Conservation (phyloP, 1,140 invertebrate genomes). For the Homarus americanus region DNA sequence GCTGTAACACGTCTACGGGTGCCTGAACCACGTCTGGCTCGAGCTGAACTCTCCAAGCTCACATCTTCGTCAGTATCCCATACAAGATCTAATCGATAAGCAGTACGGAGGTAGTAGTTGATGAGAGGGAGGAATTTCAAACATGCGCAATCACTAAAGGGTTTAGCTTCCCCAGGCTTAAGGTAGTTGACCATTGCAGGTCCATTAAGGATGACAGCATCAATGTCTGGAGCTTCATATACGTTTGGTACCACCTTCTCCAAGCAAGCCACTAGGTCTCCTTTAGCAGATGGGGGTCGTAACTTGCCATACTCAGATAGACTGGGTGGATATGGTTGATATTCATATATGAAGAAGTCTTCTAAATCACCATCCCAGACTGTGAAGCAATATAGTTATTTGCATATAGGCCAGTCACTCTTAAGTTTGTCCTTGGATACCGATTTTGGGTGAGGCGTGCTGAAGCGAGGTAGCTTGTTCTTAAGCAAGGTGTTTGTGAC, state of each 20-base stretch:
- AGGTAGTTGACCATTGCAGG: neutral
- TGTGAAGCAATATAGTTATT: neutral
- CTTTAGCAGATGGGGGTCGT: too few species aligned
- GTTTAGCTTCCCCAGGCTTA: neutral
- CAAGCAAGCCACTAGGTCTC: too few species aligned
- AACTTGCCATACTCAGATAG: neutral
- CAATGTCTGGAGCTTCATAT: neutral
- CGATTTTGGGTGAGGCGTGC: neutral
- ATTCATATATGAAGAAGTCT: neutral
- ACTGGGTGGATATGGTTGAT: neutral
- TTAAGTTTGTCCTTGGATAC: neutral
- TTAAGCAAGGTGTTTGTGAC: neutral
- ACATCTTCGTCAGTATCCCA: neutral
- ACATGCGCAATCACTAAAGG: constrained; percentile 5
- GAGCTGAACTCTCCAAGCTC: too few species aligned
- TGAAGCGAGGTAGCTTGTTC: neutral
- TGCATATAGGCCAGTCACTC: neutral
- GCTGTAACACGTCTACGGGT: neutral
- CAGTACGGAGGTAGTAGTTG: constrained; percentile 5
- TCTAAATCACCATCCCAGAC: neutral
- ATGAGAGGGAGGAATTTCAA: neutral
- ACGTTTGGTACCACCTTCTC: neutral
- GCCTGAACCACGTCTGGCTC: neutral
- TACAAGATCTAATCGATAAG: neutral
- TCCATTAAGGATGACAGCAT: neutral